Conservation (phyloP, 2,113 vertebrate genomes). For the Lasiurus cinereus region DNA sequence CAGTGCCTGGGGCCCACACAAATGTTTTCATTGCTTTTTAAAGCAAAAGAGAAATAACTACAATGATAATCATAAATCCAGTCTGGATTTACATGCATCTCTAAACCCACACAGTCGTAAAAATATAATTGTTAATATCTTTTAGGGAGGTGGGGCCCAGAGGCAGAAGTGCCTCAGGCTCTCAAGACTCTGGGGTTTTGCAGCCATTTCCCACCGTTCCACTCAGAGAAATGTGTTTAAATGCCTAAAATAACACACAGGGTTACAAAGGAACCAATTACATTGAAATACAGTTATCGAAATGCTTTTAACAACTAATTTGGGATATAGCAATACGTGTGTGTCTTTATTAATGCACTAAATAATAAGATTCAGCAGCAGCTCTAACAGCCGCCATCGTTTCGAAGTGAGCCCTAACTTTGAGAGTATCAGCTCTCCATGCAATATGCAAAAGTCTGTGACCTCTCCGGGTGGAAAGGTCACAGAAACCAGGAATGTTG, state of each 20-base stretch:
- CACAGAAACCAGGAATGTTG: background rate
- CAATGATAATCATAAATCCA: background rate
- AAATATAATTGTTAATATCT: background rate
- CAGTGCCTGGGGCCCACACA: background rate
- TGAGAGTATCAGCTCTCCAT: background rate
- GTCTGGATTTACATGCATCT: background rate
- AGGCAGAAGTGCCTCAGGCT: background rate
- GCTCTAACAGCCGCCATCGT: background rate
- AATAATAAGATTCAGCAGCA: background rate
- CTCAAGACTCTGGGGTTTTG: background rate
- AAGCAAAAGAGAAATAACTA: slow-evolving; percentile 27
- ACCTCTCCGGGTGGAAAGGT: background rate
- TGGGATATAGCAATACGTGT: background rate
- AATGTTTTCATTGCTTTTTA: slow-evolving; percentile 51
- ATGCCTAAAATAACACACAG: background rate
- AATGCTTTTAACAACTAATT: slow-evolving; percentile 1
- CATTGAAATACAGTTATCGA: slow-evolving; percentile 15
- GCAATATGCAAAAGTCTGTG: background rate
- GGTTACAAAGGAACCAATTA: background rate
- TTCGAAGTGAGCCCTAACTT: slow-evolving; percentile 2
- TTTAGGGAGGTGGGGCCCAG: background rate
- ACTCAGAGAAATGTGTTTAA: background rate
- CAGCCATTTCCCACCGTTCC: background rate
- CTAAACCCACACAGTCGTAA: background rate
- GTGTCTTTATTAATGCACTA: slow-evolving; percentile 24